These are phyloP conservation scores for Heliocidaris erythrogramma DNA, from an alignment of 35 echinoderm and acorn worm species.

Conservation along the genomic window DNA sequence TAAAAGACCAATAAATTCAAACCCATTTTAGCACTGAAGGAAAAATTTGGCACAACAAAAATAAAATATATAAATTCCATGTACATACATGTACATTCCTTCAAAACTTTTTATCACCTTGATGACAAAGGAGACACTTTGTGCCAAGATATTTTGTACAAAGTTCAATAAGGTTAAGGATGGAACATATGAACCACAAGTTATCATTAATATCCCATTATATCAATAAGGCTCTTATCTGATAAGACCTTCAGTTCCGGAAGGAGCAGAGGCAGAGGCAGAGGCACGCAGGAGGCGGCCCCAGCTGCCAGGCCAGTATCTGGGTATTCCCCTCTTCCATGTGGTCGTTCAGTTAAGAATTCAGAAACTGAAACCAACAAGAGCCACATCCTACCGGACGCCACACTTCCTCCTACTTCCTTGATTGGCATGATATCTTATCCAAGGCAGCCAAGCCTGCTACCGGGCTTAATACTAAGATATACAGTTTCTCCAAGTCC, in stretches of 20 bases:
- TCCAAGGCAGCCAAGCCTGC: not conserved
- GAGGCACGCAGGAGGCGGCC: not conserved
- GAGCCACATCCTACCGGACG: slow-evolving; percentile 37
- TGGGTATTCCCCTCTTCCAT: slow-evolving; percentile 20
- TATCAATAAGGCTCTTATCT: not conserved
- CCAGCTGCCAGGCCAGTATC: not conserved
- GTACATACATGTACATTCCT: not conserved
- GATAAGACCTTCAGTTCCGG: not conserved
- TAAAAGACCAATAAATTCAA: not conserved
- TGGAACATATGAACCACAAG: not conserved
- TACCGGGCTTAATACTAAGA: not conserved
- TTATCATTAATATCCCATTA: not conserved
- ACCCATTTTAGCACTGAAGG: not conserved
- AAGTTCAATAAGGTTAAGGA: not conserved
- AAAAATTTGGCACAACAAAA: not conserved
- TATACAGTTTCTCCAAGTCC: not conserved
- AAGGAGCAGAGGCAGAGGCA: not conserved
- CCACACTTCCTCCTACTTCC: slow-evolving; percentile 26
- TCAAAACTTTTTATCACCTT: not conserved
- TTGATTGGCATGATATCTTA: not conserved
- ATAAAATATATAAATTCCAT: not conserved
- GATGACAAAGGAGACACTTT: not conserved
- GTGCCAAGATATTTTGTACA: not conserved
- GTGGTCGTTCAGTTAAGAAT: not conserved
- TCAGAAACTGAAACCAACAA: slow-evolving; percentile 36